Conservation (phyloP, 2,113 vertebrate genomes). For the Condylura cristata region DNA sequence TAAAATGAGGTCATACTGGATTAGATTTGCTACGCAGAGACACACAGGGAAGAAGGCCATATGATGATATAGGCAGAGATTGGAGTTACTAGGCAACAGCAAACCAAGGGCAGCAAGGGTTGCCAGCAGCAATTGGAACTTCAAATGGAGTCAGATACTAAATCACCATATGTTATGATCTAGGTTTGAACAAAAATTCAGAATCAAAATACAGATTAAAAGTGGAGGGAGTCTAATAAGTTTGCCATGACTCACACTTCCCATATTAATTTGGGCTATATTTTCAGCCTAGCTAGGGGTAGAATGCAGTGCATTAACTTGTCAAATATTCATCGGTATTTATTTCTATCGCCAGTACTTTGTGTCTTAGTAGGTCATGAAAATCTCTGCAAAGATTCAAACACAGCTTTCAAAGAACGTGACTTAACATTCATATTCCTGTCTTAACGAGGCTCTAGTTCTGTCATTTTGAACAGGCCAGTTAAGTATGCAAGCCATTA, state of each 20-base stretch:
- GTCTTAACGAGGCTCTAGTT: background rate
- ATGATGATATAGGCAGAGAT: background rate
- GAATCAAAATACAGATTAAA: background rate
- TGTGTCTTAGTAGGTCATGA: background rate
- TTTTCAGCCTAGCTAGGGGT: background rate
- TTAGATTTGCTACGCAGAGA: background rate
- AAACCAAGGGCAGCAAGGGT: background rate
- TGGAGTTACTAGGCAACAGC: background rate
- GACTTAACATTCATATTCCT: background rate
- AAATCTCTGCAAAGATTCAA: conserved; percentile 1
- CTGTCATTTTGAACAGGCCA: background rate
- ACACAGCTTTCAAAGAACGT: background rate
- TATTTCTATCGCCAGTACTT: background rate
- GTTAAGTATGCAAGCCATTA: background rate
- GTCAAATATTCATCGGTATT: background rate
- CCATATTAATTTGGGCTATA: background rate
- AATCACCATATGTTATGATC: background rate
- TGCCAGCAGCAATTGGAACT: background rate
- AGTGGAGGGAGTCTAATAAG: background rate
- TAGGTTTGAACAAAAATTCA: conserved; percentile 2
- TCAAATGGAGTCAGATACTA: background rate
- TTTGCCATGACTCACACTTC: background rate
- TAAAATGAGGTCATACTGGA: background rate
- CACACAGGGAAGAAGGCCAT: background rate
- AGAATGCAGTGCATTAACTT: background rate